phyloP scores from a whole-genome alignment of 1,140 invertebrate species.

The Drosophila kurseongensis region DNA sequence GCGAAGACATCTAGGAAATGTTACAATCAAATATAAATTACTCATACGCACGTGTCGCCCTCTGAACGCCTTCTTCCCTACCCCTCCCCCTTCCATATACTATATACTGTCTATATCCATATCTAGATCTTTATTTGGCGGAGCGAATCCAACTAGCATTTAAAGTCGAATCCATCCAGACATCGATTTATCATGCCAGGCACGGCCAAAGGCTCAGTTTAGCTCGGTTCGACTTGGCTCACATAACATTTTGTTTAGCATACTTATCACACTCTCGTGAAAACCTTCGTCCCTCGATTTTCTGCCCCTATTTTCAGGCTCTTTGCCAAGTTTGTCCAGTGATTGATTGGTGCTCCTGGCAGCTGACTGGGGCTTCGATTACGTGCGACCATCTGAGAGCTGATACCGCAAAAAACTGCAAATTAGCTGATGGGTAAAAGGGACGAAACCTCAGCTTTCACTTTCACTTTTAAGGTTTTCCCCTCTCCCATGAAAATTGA shows the following conservation, averaged over 20 bases:
- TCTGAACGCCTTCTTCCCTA: background rate
- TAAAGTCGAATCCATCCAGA: slow-evolving; percentile 55
- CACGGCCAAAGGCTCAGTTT: slow-evolving; percentile 40
- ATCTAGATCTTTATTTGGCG: slow-evolving; percentile 34
- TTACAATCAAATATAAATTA: slow-evolving; percentile 80
- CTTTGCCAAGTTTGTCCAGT: slow-evolving; percentile 33
- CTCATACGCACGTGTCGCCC: slow-evolving; percentile 67
- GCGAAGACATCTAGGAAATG: slow-evolving; percentile 41
- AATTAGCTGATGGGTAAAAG: slow-evolving; percentile 41
- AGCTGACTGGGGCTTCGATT: slow-evolving; percentile 47
- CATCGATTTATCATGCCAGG: slow-evolving; percentile 58
- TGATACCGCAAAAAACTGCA: slow-evolving; percentile 50
- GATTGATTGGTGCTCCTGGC: slow-evolving; percentile 63
- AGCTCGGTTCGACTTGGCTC: slow-evolving; percentile 15
- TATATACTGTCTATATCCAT: slow-evolving; percentile 5
- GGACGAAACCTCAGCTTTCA: background rate
- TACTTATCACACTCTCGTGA: slow-evolving; percentile 48
- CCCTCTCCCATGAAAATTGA: background rate
- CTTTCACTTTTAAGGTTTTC: background rate
- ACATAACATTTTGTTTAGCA: slow-evolving; percentile 61
- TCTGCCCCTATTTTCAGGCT: slow-evolving; percentile 1
- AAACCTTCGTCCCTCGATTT: background rate
- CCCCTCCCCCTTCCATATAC: slow-evolving; percentile 15
- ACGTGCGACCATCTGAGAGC: slow-evolving; percentile 53
- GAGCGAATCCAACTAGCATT: slow-evolving; percentile 46